These are phyloP conservation scores for Pecten maximus DNA, from an alignment of 2,888 invertebrate species.

Conservation along the genomic window DNA sequence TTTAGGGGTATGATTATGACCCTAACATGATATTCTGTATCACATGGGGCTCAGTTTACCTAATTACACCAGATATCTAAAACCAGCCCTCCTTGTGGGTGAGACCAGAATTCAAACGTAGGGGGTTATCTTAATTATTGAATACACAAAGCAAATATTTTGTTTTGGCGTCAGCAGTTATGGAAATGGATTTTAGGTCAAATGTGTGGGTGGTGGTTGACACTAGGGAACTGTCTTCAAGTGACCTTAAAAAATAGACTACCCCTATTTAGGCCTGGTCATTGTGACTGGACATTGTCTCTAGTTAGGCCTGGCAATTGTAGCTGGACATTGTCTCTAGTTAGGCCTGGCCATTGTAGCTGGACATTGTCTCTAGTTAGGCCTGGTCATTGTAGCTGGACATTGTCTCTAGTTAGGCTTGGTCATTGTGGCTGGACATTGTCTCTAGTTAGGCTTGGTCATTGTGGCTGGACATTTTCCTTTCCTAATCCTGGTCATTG, in stretches of 20 bases:
- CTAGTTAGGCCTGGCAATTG: too few relatives aligned
- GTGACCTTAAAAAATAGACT: not conserved
- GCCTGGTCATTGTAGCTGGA: too few relatives aligned
- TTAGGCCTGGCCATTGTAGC: too few relatives aligned
- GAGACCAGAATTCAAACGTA: not conserved
- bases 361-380: too few relatives aligned
- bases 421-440: too few relatives aligned
- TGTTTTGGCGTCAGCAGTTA: conserved; percentile 18
- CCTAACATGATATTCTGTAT: conserved; percentile 22
- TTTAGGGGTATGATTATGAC: not conserved
- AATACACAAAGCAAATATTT: not conserved
- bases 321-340: too few relatives aligned
- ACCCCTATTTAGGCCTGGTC: too few relatives aligned
- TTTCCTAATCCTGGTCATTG: too few relatives aligned
- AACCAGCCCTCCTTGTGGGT: not conserved
- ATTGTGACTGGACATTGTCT: too few relatives aligned
- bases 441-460: too few relatives aligned
- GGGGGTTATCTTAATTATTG: conserved; percentile 27
- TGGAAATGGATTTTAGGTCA: conserved; percentile 18
- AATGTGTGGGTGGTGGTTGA: not conserved
- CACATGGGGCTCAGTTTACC: not conserved
- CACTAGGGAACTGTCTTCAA: not conserved
- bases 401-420: too few relatives aligned
- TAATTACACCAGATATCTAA: not conserved
- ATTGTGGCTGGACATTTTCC: too few relatives aligned